Evolutionary conservation across 2,797 vertebrate genomes (phyloP).

Genomic region (Phrynocephalus vlangalii): DNA sequence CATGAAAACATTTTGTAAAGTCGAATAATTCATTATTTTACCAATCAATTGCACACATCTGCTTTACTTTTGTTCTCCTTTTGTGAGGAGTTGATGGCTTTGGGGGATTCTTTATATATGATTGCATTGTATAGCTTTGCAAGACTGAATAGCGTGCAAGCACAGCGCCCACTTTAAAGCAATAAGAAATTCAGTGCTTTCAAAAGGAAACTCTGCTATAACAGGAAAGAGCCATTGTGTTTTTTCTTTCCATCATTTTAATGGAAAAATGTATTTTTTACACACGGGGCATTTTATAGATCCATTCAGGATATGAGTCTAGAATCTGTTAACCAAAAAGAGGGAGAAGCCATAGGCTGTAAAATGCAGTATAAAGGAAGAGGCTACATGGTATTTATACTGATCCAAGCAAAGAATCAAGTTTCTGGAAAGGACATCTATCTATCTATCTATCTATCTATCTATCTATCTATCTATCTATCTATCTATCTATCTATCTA

Average conservation of each 20-base stretch:
- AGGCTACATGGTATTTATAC: conserved; percentile 16
- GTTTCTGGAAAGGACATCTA: neutral
- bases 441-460: neutral
- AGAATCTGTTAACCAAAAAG: conserved; percentile 47
- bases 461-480: neutral
- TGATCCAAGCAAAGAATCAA: conserved; percentile 26
- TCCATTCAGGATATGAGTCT: conserved; percentile 56
- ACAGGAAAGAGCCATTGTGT: conserved; percentile 56
- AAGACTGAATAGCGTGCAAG: conserved; percentile 33
- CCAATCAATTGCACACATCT: conserved; percentile 16
- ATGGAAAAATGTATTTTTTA: conserved; percentile 45
- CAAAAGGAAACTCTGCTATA: conserved; percentile 55
- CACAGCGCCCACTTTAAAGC: conserved; percentile 32
- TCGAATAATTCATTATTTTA: conserved; percentile 25
- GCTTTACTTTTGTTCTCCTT: conserved; percentile 22
- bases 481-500: neutral
- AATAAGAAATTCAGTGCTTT: conserved; percentile 52
- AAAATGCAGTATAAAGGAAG: conserved; percentile 38
- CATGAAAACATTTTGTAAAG: conserved; percentile 2
- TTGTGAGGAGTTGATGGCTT: neutral
- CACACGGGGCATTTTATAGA: conserved; percentile 66
- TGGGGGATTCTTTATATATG: conserved; percentile 28
- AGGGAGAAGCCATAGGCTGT: neutral
- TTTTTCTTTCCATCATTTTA: conserved; percentile 60
- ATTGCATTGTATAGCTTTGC: conserved; percentile 28